A percentile compares a stretch with the other conserved stretches of the same genome.
Evolutionary conservation across 2,113 vertebrate species (phyloP).

Genomic region (Dasyornis broadbenti): DNA sequence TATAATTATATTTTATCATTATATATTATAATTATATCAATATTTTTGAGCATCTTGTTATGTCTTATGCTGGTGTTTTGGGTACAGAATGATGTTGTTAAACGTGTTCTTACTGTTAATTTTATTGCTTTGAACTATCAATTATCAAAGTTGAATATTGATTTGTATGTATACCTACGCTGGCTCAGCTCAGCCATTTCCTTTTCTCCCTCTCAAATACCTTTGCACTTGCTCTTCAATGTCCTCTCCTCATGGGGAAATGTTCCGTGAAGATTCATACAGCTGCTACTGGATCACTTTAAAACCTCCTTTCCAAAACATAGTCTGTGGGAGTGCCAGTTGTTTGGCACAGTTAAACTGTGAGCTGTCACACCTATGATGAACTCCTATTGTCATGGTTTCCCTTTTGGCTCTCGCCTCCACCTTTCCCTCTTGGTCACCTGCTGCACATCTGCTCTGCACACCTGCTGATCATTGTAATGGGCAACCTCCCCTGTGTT

Average conservation of each 20-base stretch:
- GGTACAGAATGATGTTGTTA: background rate
- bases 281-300: background rate
- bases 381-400: background rate
- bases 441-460: background rate
- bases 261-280: background rate
- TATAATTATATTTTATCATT: too few species aligned
- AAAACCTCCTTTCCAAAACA: background rate
- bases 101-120: background rate
- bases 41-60: too few species aligned
- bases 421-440: background rate
- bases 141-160: background rate
- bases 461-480: background rate
- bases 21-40: too few species aligned
- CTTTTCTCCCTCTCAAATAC: background rate
- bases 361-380: background rate
- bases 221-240: background rate
- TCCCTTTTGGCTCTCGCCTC: background rate
- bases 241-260: background rate
- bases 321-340: background rate
- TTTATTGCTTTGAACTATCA: background rate
- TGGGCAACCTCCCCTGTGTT: background rate
- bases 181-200: background rate
- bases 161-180: background rate
- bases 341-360: background rate
- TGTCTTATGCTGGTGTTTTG: background rate